Conservation (phyloP, 2,797 vertebrate species). For the Arnoldichthys spilopterus region DNA sequence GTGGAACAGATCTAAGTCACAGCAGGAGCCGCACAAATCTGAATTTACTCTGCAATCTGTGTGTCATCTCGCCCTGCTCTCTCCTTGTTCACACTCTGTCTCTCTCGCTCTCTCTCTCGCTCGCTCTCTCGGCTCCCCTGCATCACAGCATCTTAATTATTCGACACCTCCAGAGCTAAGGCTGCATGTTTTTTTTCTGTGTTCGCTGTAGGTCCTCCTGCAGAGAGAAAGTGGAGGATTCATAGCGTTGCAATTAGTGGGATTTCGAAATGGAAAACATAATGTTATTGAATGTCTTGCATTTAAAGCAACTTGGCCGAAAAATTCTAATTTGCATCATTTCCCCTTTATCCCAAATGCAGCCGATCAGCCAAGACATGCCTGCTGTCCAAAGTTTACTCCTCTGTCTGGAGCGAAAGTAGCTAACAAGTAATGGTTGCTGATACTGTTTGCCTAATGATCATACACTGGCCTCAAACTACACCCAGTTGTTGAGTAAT, state of each 20-base stretch:
- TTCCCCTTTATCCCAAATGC: neutral
- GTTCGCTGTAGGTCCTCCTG: neutral
- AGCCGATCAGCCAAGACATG: neutral
- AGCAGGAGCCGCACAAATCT: slow-evolving; percentile 34
- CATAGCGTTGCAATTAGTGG: neutral
- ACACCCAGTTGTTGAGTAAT: too few species aligned
- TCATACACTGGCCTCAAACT: too few species aligned
- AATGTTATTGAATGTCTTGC: neutral
- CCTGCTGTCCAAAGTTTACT: too few species aligned
- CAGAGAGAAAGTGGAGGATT: neutral
- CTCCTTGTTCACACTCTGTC: neutral
- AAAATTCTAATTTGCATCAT: neutral
- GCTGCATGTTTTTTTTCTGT: neutral
- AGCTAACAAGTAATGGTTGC: too few species aligned
- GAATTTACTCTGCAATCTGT: slow-evolving; percentile 16
- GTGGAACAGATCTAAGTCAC: slow-evolving; percentile 32
- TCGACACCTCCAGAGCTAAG: neutral
- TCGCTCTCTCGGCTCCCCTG: slow-evolving; percentile 6
- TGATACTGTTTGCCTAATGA: too few species aligned
- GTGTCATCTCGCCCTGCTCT: slow-evolving; percentile 24
- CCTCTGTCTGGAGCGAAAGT: too few species aligned
- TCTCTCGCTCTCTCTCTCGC: slow-evolving; percentile 1
- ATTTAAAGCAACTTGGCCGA: neutral
- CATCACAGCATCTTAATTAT: slow-evolving; percentile 34
- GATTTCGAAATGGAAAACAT: neutral